These are phyloP conservation scores for Cerastis leucographa DNA, from an alignment of 2,888 invertebrate species.

Conservation along the genomic window DNA sequence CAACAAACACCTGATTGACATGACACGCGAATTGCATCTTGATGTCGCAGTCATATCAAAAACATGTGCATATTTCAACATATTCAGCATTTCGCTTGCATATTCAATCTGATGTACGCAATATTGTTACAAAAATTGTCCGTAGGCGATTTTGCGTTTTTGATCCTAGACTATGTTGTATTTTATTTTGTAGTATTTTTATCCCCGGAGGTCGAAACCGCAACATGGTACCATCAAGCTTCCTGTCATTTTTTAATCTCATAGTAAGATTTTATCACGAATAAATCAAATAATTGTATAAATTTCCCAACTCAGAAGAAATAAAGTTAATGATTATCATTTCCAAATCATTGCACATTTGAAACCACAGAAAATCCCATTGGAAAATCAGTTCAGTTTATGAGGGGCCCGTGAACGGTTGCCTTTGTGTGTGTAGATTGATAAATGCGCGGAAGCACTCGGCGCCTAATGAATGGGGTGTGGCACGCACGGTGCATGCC, in stretches of 20 bases:
- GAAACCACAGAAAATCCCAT: constrained; percentile 43
- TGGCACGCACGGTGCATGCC: constrained; percentile 87
- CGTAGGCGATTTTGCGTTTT: constrained; percentile 55
- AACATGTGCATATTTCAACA: constrained; percentile 71
- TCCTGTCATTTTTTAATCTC: not conserved
- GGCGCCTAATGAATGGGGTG: constrained; percentile 89
- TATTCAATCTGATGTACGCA: constrained; percentile 70
- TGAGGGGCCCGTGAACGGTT: constrained; percentile 73
- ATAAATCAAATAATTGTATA: not conserved
- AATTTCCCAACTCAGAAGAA: not conserved
- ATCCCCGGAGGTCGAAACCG: not conserved
- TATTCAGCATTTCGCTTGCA: constrained; percentile 68
- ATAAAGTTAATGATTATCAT: not conserved
- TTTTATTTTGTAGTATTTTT: constrained; percentile 59
- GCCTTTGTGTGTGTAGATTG: constrained; percentile 84
- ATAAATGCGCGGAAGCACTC: constrained; percentile 90
- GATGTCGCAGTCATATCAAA: constrained; percentile 64
- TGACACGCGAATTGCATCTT: constrained; percentile 63
- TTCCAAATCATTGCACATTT: constrained; percentile 38
- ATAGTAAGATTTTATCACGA: not conserved
- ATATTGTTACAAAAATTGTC: constrained; percentile 68
- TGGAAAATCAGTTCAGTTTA: constrained; percentile 62
- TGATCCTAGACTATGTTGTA: constrained; percentile 48
- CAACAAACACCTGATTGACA: constrained; percentile 58
- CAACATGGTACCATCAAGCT: not conserved